Base-by-base conservation (phyloP, 2,797 vertebrate genomes). In the Numenius phaeopus region DNA sequence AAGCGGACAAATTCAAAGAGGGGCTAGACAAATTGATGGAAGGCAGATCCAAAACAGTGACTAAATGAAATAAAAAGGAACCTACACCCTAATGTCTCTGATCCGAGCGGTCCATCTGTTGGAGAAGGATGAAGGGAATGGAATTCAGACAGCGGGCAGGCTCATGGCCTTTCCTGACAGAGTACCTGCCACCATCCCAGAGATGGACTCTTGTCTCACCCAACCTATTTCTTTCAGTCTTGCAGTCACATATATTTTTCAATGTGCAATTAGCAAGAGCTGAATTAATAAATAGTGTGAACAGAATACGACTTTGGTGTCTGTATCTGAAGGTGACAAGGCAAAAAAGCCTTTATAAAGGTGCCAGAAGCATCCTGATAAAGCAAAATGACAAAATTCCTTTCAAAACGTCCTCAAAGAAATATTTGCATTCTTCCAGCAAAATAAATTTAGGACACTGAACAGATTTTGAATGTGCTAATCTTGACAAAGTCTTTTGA, bases 331-430 rank as follows among this genome's bases (percentile, higher is more conserved):
- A 85, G 40, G 42, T 12, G 54, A 77, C 10, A 34, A 50, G 47
- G 69, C 42, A 78, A 88, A 84, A 88, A 88, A 77, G 22, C 10
- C 67, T 94, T 69, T 44, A 73, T 5, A 59, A 73, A 91, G 42
- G 17, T 64, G 22, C n/a, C 76, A 66, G 69, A 93, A 90, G 27
- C 6, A 80, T 23, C 46, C 46, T 66, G 76, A 46, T 2, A 83
- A 80, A 77, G 8, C 11, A 62, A 69, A 69, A n/a, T 24, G 54
- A 71, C 27, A 61, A 42, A 93, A 57, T 5, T 8, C 2, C 23
- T 39, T 84, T 61, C 2, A 13, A 61, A 20, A 83, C 61, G 27
- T 29, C 18, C 55, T 72, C 32, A 39, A 79, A 61, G 21, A 80
- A 88, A 65, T 57, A 61, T 10, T 29, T 58, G 34, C 27, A 26